Conservation (phyloP, 2,797 vertebrate genomes). For the Enteromius thamalakanensis region DNA sequence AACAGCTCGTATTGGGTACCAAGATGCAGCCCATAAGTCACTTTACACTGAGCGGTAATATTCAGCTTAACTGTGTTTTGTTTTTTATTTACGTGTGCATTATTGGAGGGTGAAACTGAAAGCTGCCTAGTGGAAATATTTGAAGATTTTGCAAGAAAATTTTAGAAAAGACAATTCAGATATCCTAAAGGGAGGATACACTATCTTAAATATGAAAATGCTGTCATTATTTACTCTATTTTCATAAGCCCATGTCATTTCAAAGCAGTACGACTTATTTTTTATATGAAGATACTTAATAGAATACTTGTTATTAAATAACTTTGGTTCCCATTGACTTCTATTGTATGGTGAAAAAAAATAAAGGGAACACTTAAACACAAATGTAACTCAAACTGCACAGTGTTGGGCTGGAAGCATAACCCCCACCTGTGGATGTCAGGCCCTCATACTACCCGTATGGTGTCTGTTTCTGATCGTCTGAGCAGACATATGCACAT, state of each 20-base stretch:
- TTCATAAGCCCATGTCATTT: neutral
- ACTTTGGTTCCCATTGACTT: neutral
- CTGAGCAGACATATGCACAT: too few relatives aligned
- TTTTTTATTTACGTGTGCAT: slow-evolving; percentile 25
- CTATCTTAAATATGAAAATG: neutral
- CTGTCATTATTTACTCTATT: neutral
- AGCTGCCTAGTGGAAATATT: neutral
- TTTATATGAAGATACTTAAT: neutral
- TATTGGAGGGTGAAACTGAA: neutral
- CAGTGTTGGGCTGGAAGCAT: too few relatives aligned
- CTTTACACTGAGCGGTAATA: slow-evolving; percentile 12
- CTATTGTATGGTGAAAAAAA: neutral
- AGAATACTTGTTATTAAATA: neutral
- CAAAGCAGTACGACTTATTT: neutral
- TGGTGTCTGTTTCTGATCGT: too few relatives aligned
- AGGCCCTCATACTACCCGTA: too few relatives aligned
- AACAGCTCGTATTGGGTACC: neutral
- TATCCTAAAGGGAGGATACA: neutral
- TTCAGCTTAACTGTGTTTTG: neutral
- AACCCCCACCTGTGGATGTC: too few relatives aligned
- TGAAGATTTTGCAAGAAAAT: neutral
- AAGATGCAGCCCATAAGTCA: neutral
- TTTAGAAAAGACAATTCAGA: neutral
- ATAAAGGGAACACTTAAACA: too few relatives aligned
- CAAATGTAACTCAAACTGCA: too few relatives aligned